Evolutionary conservation across 2,888 invertebrate species (phyloP).

Genomic region (Lasioglossum morio): DNA sequence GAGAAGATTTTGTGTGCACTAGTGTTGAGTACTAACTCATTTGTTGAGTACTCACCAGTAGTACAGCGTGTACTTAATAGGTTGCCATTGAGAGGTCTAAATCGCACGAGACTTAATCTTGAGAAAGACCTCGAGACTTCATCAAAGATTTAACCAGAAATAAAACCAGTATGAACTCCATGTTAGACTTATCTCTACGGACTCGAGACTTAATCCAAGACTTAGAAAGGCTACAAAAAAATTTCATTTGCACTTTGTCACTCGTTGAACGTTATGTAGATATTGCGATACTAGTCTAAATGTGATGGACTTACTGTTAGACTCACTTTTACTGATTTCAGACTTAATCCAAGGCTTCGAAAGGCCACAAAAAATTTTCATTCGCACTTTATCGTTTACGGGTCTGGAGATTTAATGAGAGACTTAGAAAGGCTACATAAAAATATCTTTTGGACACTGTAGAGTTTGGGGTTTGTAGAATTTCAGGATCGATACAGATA

Average conservation of each 20-base stretch:
- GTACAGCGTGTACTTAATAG: not conserved
- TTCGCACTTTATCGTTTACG: too few relatives aligned
- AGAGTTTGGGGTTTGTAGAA: not conserved
- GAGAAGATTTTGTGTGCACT: not conserved
- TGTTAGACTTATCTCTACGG: not conserved
- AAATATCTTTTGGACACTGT: not conserved
- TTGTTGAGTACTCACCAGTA: not conserved
- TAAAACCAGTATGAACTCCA: not conserved
- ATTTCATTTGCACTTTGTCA: not conserved
- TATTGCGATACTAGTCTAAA: too few relatives aligned
- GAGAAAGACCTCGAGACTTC: too few relatives aligned
- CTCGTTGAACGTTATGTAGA: too few relatives aligned
- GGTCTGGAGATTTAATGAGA: not conserved
- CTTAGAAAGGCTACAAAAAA: not conserved
- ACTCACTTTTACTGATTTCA: too few relatives aligned
- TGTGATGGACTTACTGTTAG: too few relatives aligned
- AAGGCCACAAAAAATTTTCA: too few relatives aligned
- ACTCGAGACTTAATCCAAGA: too few relatives aligned
- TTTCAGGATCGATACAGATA: not conserved
- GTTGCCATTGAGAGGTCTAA: not conserved
- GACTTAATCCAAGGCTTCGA: too few relatives aligned
- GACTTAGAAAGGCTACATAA: not conserved
- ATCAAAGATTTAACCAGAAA: not conserved
- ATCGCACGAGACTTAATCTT: not conserved
- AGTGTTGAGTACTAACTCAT: not conserved